Evolutionary conservation across 2,797 vertebrate genomes (phyloP).

Genomic region (Anisognathus igniventris): DNA sequence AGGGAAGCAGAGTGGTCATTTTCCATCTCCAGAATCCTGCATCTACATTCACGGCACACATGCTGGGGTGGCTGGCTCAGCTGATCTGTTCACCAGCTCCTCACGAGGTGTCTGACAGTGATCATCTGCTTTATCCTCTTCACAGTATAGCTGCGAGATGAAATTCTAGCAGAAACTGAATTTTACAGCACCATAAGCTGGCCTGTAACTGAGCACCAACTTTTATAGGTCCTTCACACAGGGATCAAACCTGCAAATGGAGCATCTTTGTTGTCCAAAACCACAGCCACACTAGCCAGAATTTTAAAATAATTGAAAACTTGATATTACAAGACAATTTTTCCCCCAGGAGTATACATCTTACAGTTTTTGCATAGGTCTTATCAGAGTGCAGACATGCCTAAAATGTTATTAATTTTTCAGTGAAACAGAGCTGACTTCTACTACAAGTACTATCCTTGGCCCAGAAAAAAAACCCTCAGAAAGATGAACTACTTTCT

Average conservation of each 20-base stretch:
- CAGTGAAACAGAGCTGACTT: background rate
- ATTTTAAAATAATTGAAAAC: background rate
- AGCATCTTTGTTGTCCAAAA: background rate
- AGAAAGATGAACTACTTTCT: background rate
- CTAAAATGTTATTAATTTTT: background rate
- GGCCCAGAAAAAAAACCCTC: background rate
- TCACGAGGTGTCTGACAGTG: background rate
- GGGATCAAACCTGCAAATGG: background rate
- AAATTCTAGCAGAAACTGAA: background rate
- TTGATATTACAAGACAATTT: background rate
- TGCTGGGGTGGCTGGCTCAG: background rate
- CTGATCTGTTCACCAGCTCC: background rate
- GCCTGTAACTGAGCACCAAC: background rate
- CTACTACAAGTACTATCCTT: background rate
- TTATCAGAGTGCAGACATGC: background rate
- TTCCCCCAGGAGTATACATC: accelerated
- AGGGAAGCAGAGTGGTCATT: background rate
- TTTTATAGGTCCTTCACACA: background rate
- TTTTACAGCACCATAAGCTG: background rate
- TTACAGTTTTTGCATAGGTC: background rate
- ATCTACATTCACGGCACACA: background rate
- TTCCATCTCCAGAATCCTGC: background rate
- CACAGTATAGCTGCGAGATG: background rate
- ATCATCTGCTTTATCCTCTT: background rate
- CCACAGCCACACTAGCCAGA: background rate